Percentiles rank a stretch among this genome's conserved stretches.
These are phyloP conservation scores for Pseudochirops corinnae DNA, from an alignment of 2,797 vertebrate genomes.

Conservation along the genomic window DNA sequence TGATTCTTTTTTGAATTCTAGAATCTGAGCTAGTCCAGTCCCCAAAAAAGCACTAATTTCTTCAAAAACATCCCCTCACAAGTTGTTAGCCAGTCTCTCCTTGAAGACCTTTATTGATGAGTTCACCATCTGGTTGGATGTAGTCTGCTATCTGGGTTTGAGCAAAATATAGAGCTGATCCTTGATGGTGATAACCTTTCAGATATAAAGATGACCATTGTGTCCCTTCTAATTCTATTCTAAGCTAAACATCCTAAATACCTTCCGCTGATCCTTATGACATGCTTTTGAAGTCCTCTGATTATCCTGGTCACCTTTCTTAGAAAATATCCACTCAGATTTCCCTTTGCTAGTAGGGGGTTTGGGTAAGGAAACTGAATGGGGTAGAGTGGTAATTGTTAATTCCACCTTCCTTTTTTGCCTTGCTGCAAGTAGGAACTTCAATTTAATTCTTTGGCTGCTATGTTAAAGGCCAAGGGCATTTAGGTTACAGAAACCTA, in stretches of 20 bases:
- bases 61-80: background rate
- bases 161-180: background rate
- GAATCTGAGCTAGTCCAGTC: background rate
- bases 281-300: background rate
- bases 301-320: background rate
- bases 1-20: background rate
- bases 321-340: background rate
- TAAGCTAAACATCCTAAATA: background rate
- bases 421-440: background rate
- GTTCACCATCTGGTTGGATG: background rate
- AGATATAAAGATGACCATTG: background rate
- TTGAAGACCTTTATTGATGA: background rate
- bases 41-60: background rate
- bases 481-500: background rate
- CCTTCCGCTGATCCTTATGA: background rate
- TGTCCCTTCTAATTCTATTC: background rate
- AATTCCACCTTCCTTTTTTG: background rate
- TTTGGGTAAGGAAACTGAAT: background rate
- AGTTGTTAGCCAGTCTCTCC: background rate
- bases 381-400: background rate
- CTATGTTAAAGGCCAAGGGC: background rate
- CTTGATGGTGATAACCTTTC: background rate
- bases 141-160: background rate
- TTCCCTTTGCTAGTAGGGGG: background rate
- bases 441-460: background rate